A percentile compares a stretch with the other conserved stretches of the same genome.
Evolutionary conservation across 2,888 invertebrate genomes (phyloP).

Genomic region (Disparrhopalites patrizii): DNA sequence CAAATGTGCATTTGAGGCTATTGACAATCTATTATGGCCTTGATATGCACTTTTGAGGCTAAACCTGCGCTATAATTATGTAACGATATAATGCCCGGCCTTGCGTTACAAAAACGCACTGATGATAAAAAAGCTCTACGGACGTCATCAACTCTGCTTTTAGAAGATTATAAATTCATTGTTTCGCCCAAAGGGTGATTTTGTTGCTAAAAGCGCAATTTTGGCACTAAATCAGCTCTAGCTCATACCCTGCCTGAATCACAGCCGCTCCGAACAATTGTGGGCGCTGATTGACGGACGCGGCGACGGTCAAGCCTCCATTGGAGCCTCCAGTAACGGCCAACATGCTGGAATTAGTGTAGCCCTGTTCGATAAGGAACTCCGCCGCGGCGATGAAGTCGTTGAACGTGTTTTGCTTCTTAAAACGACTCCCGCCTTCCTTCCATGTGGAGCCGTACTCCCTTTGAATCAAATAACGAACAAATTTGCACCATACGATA

Average conservation of each 20-base stretch:
- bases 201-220: too few relatives aligned
- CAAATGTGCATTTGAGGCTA: too few relatives aligned
- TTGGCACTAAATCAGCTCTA: too few relatives aligned
- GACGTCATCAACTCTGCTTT: too few relatives aligned
- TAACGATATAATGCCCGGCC: too few relatives aligned
- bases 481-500: background rate
- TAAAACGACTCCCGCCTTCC: background rate
- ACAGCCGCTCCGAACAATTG: conserved; percentile 18
- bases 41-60: too few relatives aligned
- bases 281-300: conserved; percentile 12
- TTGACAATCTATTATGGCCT: too few relatives aligned
- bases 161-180: too few relatives aligned
- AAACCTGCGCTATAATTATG: too few relatives aligned
- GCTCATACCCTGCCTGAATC: conserved; percentile 12
- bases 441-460: conserved; percentile 12
- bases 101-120: too few relatives aligned
- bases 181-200: too few relatives aligned
- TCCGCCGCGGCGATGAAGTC: conserved; percentile 16
- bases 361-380: conserved; percentile 1
- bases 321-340: conserved; percentile 5
- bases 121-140: too few relatives aligned
- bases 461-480: background rate
- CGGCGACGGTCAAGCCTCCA: conserved; percentile 7
- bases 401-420: conserved; percentile 10
- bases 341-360: conserved; percentile 6